Percentiles rank a stretch among this genome's conserved stretches.
Conservation (phyloP, 2,113 vertebrate species). For the Rafetus swinhoei region DNA sequence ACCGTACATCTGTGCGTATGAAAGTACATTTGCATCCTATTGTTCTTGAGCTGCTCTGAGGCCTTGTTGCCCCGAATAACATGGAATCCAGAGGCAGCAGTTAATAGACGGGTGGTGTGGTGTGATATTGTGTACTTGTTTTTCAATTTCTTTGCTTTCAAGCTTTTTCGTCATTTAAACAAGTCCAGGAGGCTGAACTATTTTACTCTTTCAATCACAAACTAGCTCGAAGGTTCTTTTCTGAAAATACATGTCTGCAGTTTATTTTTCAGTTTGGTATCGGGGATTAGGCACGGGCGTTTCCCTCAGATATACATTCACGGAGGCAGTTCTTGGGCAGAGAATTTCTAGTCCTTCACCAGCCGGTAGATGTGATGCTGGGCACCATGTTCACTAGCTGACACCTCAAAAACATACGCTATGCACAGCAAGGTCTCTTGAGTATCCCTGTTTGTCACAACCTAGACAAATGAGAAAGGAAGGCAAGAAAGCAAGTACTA, state of each 20-base stretch:
- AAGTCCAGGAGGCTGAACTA: slow-evolving; percentile 14
- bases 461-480: slow-evolving; percentile 77
- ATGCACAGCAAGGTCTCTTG: slow-evolving; percentile 94
- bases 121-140: neutral
- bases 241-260: slow-evolving; percentile 73
- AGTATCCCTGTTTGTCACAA: slow-evolving; percentile 95
- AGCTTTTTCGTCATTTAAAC: neutral
- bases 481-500: neutral
- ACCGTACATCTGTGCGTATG: neutral
- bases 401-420: slow-evolving; percentile 95
- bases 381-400: slow-evolving; percentile 92
- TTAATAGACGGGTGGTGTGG: neutral
- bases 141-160: neutral
- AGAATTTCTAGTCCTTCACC: slow-evolving; percentile 89
- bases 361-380: slow-evolving; percentile 97
- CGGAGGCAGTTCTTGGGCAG: slow-evolving; percentile 39
- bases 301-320: slow-evolving; percentile 62
- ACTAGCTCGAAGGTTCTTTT: slow-evolving; percentile 66
- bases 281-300: slow-evolving; percentile 51
- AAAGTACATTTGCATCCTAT: neutral
- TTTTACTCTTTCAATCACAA: slow-evolving; percentile 39
- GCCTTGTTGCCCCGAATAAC: neutral
- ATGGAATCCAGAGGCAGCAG: neutral
- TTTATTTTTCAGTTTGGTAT: slow-evolving; percentile 77
- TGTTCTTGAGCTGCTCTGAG: neutral